phyloP scores from a whole-genome alignment of 2,888 invertebrate genomes.

The Phragmatobia fuliginosa region DNA sequence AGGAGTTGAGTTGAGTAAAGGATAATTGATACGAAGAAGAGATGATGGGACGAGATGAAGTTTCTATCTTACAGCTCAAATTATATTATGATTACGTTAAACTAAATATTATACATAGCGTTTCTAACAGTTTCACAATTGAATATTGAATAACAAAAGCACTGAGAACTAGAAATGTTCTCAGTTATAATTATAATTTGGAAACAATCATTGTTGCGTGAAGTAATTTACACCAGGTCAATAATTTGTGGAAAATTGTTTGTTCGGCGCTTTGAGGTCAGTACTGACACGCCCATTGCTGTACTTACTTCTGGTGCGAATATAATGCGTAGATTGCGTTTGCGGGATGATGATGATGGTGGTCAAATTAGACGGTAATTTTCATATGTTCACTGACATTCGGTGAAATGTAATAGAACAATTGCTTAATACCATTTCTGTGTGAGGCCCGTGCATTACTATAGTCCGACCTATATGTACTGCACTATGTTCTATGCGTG shows the following conservation, averaged over 20 bases:
- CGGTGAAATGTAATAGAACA: too few species aligned
- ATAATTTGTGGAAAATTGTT: slow-evolving; percentile 13
- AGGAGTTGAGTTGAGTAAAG: too few species aligned
- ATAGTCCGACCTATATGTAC: too few species aligned
- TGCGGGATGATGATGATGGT: not conserved
- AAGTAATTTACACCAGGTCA: slow-evolving; percentile 3
- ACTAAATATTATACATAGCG: not conserved
- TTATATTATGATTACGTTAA: not conserved
- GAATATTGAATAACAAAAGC: slow-evolving; percentile 23
- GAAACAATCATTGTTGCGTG: slow-evolving; percentile 19
- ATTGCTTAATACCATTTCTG: too few species aligned
- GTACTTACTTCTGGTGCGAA: not conserved
- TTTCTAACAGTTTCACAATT: slow-evolving; percentile 16
- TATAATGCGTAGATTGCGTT: not conserved
- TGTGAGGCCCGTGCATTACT: too few species aligned
- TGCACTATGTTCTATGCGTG: too few species aligned
- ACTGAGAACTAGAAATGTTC: slow-evolving; percentile 19
- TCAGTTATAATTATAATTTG: slow-evolving; percentile 20
- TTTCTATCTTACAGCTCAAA: slow-evolving; percentile 11
- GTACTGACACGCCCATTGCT: not conserved
- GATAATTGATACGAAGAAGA: too few species aligned
- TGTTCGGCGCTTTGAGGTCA: not conserved
- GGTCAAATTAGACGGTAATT: not conserved
- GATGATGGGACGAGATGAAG: too few species aligned
- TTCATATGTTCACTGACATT: too few species aligned